These are phyloP conservation scores for Acanthurus tractus DNA, from an alignment of 2,797 vertebrate genomes.

Conservation along the genomic window DNA sequence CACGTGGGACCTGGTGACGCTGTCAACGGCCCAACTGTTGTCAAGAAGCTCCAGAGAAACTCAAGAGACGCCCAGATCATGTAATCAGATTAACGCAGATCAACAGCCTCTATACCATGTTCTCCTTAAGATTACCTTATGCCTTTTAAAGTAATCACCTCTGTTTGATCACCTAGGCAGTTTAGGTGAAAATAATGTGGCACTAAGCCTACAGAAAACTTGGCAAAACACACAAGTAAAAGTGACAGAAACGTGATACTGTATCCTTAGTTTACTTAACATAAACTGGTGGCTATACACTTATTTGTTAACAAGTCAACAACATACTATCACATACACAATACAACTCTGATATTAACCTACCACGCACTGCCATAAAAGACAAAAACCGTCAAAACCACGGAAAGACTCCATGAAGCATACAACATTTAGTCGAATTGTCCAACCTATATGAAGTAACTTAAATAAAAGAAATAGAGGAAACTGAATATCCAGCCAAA, in stretches of 20 bases:
- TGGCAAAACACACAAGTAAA: not conserved
- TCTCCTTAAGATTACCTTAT: not conserved
- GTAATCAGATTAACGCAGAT: constrained; percentile 60
- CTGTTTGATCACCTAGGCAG: constrained; percentile 49
- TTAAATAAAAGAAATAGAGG: not conserved
- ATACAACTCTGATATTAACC: not conserved
- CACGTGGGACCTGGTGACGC: constrained; percentile 74
- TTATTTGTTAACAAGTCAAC: not conserved
- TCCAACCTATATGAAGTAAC: not conserved
- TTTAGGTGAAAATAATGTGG: constrained; percentile 28
- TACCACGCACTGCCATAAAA: not conserved
- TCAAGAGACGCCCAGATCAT: constrained; percentile 51
- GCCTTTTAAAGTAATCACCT: constrained; percentile 44
- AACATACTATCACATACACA: not conserved
- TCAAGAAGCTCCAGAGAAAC: constrained; percentile 54
- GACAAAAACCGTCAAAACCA: not conserved
- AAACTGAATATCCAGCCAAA: not conserved
- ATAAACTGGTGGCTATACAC: not conserved
- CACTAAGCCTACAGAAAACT: constrained; percentile 4
- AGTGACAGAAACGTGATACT: constrained; percentile 1
- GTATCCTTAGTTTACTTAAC: not conserved
- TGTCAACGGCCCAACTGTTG: constrained; percentile 70
- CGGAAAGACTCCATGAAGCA: not conserved
- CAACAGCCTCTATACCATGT: constrained; percentile 43
- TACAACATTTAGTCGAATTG: not conserved